Base-by-base conservation (phyloP, 2,888 invertebrate species). In the Morpho achilles region DNA sequence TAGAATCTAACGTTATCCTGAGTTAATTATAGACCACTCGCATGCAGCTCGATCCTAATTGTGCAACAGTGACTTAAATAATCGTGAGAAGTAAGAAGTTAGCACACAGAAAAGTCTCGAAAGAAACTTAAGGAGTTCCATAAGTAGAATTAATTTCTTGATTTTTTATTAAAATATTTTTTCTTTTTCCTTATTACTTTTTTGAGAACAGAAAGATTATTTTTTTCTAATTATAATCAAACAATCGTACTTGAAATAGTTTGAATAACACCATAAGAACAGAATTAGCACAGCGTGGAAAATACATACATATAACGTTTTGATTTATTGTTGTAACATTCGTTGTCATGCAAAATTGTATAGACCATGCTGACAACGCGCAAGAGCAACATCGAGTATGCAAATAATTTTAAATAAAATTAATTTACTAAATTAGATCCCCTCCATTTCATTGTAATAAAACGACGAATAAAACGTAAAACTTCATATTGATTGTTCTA, bases 291-390 rank as follows among this genome's bases (percentile, higher is more conserved):
- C 50, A 58, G 41, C 60, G 42, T 49, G 52, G 16, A 45, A 40
- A 63, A 59, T 52, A 55, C 49, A 59, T 50, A 41, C 56, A 55
- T 44, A 53, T 41, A 7, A 44, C 16, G 8, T 16, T 32, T n/a
- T 53, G 42, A 47, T 50, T 51, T 32, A 52, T 44, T 50, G 49
- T 60, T 49, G 39, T 66, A 71, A 73, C 76, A 76, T 73, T 75
- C 79, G 81, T 85, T 80, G 83, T 82, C 80, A 82, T 87, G 85
- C 88, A 76, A 68, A 72, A 74, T 61, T 73, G 67, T 69, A 83
- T 77, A 80, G 74, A 77, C 63, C 87, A 88, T 84, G 84, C 87
- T 72, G 82, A 87, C 83, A 84, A 84, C 82, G 80, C 74, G 57
- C 64, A 67, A 73, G 77, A 76, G 77, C 78, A 75, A 82, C 78